phyloP scores from a whole-genome alignment of 2,113 vertebrate species.

The Hippocampus zosterae region DNA sequence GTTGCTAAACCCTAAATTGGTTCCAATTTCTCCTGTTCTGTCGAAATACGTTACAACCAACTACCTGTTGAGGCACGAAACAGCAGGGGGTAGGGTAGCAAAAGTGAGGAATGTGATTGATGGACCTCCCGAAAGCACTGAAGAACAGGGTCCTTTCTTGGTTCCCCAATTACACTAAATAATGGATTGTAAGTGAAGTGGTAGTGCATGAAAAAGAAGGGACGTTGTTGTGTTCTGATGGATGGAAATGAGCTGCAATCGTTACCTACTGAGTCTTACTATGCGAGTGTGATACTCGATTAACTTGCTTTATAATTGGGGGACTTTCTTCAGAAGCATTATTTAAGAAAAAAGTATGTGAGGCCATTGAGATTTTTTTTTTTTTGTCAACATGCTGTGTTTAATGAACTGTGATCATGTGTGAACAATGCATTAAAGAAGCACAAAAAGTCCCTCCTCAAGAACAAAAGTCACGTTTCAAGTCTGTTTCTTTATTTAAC shows the following conservation, averaged over 20 bases:
- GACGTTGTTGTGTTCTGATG: background rate
- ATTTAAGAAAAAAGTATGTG: background rate
- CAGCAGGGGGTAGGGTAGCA: too few species aligned
- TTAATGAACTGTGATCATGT: background rate
- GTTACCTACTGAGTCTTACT: background rate
- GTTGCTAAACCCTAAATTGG: too few species aligned
- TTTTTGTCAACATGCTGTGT: background rate
- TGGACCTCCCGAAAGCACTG: too few species aligned
- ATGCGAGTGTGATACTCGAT: background rate
- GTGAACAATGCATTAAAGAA: constrained; percentile 3
- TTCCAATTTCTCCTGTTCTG: too few species aligned
- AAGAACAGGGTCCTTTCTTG: too few species aligned
- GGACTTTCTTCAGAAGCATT: background rate
- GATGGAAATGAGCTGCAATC: background rate
- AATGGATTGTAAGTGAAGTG: background rate
- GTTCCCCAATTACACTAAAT: too few species aligned
- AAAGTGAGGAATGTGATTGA: too few species aligned
- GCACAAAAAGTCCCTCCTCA: background rate
- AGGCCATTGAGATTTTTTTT: background rate
- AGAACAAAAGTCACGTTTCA: background rate
- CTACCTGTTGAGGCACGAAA: too few species aligned
- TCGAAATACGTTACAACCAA: too few species aligned
- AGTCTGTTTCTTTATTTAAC: background rate
- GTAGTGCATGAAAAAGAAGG: background rate
- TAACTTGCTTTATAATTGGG: background rate